phyloP scores from a whole-genome alignment of 2,797 vertebrate species.

The Hydrocynus forskahlii region DNA sequence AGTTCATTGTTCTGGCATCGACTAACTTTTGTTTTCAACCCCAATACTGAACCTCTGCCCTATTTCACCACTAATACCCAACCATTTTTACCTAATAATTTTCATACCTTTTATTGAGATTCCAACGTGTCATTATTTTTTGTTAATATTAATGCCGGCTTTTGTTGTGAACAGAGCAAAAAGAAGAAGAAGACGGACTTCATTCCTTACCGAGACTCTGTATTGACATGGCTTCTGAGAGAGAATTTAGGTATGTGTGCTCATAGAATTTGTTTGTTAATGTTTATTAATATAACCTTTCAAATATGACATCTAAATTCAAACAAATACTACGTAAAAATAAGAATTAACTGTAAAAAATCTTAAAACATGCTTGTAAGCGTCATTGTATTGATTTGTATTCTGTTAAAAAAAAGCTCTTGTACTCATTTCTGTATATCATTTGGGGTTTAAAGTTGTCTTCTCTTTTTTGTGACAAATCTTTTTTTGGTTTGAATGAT shows the following conservation, averaged over 20 bases:
- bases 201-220: slow-evolving; percentile 97
- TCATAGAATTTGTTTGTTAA: too few species aligned
- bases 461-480: too few species aligned
- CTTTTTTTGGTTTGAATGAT: not conserved
- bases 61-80: not conserved
- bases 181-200: slow-evolving; percentile 99
- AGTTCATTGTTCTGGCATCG: not conserved
- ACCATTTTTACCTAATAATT: not conserved
- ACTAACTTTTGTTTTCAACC: slow-evolving; percentile 15
- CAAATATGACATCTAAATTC: too few species aligned
- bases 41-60: not conserved
- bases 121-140: not conserved
- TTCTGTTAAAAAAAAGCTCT: too few species aligned
- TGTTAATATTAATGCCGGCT: not conserved
- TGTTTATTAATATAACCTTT: too few species aligned
- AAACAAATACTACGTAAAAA: too few species aligned
- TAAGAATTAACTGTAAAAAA: too few species aligned
- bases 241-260: slow-evolving; percentile 90
- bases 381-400: too few species aligned
- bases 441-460: too few species aligned
- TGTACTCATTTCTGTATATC: too few species aligned
- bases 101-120: not conserved
- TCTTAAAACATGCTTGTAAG: too few species aligned
- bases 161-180: slow-evolving; percentile 85
- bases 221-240: slow-evolving; percentile 96